Base-by-base conservation (phyloP, 2,113 vertebrate species). In the Microtus pennsylvanicus region DNA sequence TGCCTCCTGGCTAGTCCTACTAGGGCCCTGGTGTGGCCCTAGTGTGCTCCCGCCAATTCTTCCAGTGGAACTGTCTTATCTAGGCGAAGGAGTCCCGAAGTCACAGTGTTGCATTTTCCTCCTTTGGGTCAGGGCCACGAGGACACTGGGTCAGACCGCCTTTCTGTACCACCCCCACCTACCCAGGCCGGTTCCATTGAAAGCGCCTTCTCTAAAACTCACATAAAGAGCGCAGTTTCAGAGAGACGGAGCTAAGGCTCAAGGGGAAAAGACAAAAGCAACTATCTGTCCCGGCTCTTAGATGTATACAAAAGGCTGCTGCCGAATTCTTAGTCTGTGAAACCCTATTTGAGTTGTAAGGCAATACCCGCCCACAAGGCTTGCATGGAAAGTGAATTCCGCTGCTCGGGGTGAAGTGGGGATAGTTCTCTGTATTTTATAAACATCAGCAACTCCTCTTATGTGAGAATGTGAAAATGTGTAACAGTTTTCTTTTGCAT, bases 261-360 rank as follows among this genome's bases (percentile, higher is more conserved):
- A 92, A 93, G 95, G 65, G 50, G 22, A 69, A 88, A 94, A 93
- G 50, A 72, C 95, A 94, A 91, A 98, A 42, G 97, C 89, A 52
- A 82, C 95, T 11, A 77, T 95, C 50, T 97, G 96, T 96, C 83
- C 72, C 95, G 7, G 1, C 77, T 47, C 80, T 97, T 77, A 78
- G 89, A 92, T 86, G 90, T 75, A 7, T 19, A 93, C 91, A 97
- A 93, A 77, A 69, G 67, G 90, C 94, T 70, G 6, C 13, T 67
- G 92, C 63, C 78, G 12, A 81, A 85, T 86, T 86, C 94, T 77
- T 74, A 96, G 90, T 86, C 95, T 91, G 90, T 47, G 93, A 93
- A 94, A 81, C 35, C 70, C 93, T 67, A 13, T 91, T 95, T 87
- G 93, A 97, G 82, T 76, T 72, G 93, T 91, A 89, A 93, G n/a